These are phyloP conservation scores for Glaucopsyche alexis DNA, from an alignment of 2,888 invertebrate species.

Conservation along the genomic window DNA sequence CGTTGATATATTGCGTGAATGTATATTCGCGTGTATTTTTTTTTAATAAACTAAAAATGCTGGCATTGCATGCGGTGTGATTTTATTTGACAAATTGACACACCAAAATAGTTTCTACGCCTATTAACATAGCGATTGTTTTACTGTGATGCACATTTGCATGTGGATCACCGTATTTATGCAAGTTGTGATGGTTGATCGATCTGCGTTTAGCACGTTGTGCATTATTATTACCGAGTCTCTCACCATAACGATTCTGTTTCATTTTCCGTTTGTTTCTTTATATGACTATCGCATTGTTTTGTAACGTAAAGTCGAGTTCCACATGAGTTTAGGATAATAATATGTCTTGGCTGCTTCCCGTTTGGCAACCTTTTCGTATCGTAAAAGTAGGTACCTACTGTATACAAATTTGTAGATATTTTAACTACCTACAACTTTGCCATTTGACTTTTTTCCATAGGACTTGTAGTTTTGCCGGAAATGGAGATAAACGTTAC, in stretches of 20 bases:
- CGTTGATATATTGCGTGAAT: not conserved
- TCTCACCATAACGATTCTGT: slow-evolving; percentile 4
- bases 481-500: too few species aligned
- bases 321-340: not conserved
- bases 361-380: too few species aligned
- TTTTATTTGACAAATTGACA: slow-evolving; percentile 5
- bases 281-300: not conserved
- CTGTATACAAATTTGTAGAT: too few species aligned
- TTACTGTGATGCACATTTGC: not conserved
- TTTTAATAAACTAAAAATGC: slow-evolving; percentile 5
- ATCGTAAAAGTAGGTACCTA: too few species aligned
- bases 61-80: slow-evolving; percentile 16
- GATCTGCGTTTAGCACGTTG: slow-evolving; percentile 33
- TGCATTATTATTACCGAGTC: slow-evolving; percentile 36
- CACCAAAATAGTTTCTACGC: not conserved
- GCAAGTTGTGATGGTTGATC: slow-evolving; percentile 36
- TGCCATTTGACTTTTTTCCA: too few species aligned
- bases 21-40: slow-evolving; percentile 13
- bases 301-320: not conserved
- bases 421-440: too few species aligned
- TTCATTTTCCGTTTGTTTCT: slow-evolving; percentile 19
- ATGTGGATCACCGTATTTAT: slow-evolving; percentile 1
- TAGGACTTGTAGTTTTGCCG: too few species aligned
- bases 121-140: slow-evolving; percentile 1
- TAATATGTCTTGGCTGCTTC: not conserved